phyloP scores from a whole-genome alignment of 2,888 invertebrate species.

The Cylloceria caligata region DNA sequence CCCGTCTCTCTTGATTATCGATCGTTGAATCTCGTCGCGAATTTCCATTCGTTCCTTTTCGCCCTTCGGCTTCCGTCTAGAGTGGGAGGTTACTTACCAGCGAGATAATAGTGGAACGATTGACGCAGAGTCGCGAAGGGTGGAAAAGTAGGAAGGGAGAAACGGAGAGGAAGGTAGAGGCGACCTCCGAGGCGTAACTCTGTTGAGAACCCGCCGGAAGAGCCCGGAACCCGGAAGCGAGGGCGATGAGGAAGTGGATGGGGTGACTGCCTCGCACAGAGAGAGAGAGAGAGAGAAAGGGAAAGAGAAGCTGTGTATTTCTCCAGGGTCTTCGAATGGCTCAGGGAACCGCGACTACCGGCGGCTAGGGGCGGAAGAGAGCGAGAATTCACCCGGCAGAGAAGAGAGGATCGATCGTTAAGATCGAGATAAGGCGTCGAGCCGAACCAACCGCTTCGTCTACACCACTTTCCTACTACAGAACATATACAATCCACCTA shows the following conservation, averaged over 20 bases:
- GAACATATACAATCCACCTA: constrained; percentile 7
- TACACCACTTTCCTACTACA: constrained; percentile 24
- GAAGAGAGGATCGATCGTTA: constrained; percentile 67
- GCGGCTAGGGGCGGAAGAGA: constrained; percentile 28
- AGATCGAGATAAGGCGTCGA: constrained; percentile 68
- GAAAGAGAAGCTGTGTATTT: constrained; percentile 63
- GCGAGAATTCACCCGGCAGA: constrained; percentile 51
- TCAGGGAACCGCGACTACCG: constrained; percentile 32
- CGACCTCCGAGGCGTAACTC: constrained; percentile 76
- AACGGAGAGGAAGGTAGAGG: constrained; percentile 40
- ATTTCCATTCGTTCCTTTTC: constrained; percentile 51
- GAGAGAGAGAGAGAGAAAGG: constrained; percentile 45
- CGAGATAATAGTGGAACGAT: constrained; percentile 59
- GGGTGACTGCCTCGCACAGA: constrained; percentile 30
- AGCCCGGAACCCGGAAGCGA: constrained; percentile 80
- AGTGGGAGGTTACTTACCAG: constrained; percentile 48
- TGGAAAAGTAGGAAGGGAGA: constrained; percentile 5
- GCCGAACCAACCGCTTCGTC: constrained; percentile 51
- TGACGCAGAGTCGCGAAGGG: constrained; percentile 33
- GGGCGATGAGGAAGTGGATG: constrained; percentile 79
- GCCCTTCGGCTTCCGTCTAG: neutral
- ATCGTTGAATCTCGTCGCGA: constrained; percentile 47
- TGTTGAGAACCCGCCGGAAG: constrained; percentile 76
- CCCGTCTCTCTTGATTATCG: constrained; percentile 1
- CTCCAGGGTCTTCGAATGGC: constrained; percentile 61